A percentile compares a stretch with the other conserved stretches of the same genome.
phyloP scores from a whole-genome alignment of 2,797 vertebrate genomes.

The Anabas testudineus region DNA sequence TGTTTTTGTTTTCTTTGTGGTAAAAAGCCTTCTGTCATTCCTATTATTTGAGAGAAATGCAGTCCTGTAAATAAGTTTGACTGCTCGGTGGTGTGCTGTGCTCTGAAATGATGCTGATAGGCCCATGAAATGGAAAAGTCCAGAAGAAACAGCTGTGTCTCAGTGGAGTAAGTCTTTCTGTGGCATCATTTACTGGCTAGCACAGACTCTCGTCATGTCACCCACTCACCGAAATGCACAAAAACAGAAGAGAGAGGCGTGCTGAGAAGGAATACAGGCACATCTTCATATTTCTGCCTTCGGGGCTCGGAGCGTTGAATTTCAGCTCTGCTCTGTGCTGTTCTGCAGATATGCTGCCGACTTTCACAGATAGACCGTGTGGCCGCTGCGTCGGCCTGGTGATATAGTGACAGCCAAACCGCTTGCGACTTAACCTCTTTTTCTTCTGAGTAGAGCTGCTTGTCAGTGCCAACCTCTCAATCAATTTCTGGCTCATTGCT shows the following conservation, averaged over 20 bases:
- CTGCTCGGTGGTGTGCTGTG: constrained; percentile 8
- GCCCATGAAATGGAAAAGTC: constrained; percentile 27
- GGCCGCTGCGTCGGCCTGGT: constrained; percentile 68
- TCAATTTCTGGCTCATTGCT: constrained; percentile 35
- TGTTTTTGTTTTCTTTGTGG: constrained; percentile 1
- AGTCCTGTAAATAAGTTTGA: constrained; percentile 17
- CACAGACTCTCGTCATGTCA: constrained; percentile 28
- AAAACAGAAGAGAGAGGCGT: not conserved
- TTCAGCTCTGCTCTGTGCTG: constrained; percentile 29
- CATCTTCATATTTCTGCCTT: constrained; percentile 14
- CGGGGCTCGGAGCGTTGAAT: constrained; percentile 50
- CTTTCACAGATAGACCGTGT: constrained; percentile 61
- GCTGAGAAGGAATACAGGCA: not conserved
- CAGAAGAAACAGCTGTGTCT: constrained; percentile 27
- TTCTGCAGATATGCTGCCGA: constrained; percentile 62
- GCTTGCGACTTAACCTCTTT: constrained; percentile 72
- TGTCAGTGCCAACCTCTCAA: constrained; percentile 71
- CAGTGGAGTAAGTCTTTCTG: constrained; percentile 22
- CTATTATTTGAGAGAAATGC: constrained; percentile 29
- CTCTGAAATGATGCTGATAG: constrained; percentile 41
- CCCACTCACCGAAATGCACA: constrained; percentile 16
- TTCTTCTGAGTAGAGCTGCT: constrained; percentile 63
- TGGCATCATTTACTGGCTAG: constrained; percentile 26
- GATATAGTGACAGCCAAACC: constrained; percentile 80
- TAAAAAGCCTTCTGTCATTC: constrained; percentile 5